Evolutionary conservation across 2,797 vertebrate genomes (phyloP), one percentile per base, ranked within the genome.

Genomic region (Sebastes taczanowskii): DNA sequence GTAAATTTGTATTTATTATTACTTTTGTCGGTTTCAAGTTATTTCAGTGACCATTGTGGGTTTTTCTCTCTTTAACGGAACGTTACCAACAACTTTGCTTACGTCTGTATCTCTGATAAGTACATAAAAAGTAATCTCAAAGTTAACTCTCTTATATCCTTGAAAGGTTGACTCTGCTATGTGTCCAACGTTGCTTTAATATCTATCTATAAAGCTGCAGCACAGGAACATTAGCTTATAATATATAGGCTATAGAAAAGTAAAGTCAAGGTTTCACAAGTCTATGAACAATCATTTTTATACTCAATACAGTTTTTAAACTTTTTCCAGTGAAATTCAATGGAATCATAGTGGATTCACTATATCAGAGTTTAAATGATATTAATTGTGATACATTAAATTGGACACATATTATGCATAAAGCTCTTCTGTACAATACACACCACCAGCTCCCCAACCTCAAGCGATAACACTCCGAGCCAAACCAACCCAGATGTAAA

Each of bases 161-260:
- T 38, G 42, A 46, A 46, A 46, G 18, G 16, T 46, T 46, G 42
- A 68, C 52, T 84, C 63, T 30, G 42, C 62, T 80, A 23, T 87
- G 72, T 61, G 78, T 80, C 34, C 20, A 8, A 56, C 13, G 20
- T 66, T 53, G 29, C 60, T 68, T 13, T 35, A 55, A 81, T 52
- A 77, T 34, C 27, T 53, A 65, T 71, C 65, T 61, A 2, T 60
- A 61, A 75, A 64, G 68, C 68, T 61, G 42, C 84, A 69, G 71
- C 58, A 23, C 56, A 5, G 27, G 32, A 71, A 64, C 56, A 73
- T 81, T 69, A 52, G 49, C 16, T 5, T 14, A 1, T 16, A 46
- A 18, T 16, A 59, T 61, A 71, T 42, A 42, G 38, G 38, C 63
- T 56, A 61, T 38, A 63, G 61, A 11, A 66, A 65, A 52, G 70